Evolutionary conservation across 2,113 vertebrate species (phyloP).

Genomic region (Cryptomyrus ogoouensis): DNA sequence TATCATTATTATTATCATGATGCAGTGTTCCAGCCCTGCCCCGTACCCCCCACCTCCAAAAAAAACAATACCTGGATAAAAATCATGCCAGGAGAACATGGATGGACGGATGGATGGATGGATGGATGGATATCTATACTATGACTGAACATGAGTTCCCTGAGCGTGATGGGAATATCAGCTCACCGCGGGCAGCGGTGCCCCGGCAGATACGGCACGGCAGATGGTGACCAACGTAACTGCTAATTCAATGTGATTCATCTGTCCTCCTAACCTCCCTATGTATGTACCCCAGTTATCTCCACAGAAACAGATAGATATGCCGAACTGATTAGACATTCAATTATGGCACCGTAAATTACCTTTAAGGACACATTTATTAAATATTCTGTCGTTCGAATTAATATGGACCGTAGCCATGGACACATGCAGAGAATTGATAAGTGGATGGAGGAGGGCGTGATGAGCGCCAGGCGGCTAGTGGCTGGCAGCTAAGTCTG

Average conservation of each 20-base stretch:
- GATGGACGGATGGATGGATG: background rate
- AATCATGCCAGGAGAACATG: background rate
- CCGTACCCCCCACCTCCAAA: no score
- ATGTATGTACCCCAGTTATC: background rate
- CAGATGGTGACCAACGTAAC: constrained; percentile 1
- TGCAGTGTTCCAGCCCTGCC: no score
- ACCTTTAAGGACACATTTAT: background rate
- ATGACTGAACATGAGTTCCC: background rate
- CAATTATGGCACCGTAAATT: constrained; percentile 18
- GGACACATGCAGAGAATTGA: background rate
- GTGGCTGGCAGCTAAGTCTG: background rate
- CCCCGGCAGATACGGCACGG: background rate
- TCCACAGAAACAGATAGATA: constrained; percentile 3
- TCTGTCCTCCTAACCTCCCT: background rate
- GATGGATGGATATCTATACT: background rate
- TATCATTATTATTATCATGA: no score
- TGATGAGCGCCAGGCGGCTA: background rate
- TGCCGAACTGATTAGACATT: background rate
- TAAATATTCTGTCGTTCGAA: constrained; percentile 8
- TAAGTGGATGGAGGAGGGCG: background rate
- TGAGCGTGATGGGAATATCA: background rate
- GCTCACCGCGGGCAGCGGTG: background rate
- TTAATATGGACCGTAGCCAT: background rate
- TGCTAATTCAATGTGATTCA: constrained; percentile 12
- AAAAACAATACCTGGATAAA: no score